A percentile compares a stretch with the other conserved stretches of the same genome.
Conservation (phyloP, 2,888 invertebrate species). For the Apantesis nais region DNA sequence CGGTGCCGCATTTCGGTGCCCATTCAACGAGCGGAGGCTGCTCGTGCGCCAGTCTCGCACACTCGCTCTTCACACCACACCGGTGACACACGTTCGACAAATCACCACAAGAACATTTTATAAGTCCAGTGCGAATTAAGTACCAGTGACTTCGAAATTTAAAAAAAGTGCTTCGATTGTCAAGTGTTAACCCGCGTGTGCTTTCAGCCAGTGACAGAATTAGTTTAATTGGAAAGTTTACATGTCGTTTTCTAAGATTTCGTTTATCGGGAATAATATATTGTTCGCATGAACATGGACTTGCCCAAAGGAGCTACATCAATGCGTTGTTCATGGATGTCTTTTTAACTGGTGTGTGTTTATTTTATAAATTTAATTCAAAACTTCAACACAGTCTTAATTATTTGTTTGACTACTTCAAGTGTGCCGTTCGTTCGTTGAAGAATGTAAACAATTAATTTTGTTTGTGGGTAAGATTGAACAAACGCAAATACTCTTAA, state of each 20-base stretch:
- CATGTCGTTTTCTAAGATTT: conserved; percentile 52
- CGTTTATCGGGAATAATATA: conserved; percentile 59
- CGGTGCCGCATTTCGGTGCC: conserved; percentile 83
- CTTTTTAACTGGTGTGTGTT: conserved; percentile 84
- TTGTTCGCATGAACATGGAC: conserved; percentile 82
- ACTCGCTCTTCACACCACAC: conserved; percentile 70
- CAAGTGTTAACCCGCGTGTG: conserved; percentile 57
- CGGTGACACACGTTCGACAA: conserved; percentile 70
- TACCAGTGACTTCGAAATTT: conserved; percentile 60
- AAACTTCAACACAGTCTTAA: conserved; percentile 34
- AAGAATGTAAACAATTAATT: conserved; percentile 60
- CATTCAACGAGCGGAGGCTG: conserved; percentile 85
- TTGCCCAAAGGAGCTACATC: conserved; percentile 81
- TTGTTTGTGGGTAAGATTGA: conserved; percentile 59
- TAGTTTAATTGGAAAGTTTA: conserved; percentile 49
- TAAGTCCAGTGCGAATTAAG: conserved; percentile 60
- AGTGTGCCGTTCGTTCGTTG: conserved; percentile 51
- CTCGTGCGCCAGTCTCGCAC: conserved; percentile 81
- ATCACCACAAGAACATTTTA: conserved; percentile 48
- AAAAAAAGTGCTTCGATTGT: conserved; percentile 49
- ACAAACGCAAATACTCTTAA: conserved; percentile 49
- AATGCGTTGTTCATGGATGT: conserved; percentile 86
- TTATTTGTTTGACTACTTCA: conserved; percentile 48
- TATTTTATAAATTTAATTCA: conserved; percentile 53
- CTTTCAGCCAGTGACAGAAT: conserved; percentile 65